Evolutionary conservation across 1,140 invertebrate genomes (phyloP), one percentile per base, ranked within the genome.

Genomic region (Aphis craccivora): DNA sequence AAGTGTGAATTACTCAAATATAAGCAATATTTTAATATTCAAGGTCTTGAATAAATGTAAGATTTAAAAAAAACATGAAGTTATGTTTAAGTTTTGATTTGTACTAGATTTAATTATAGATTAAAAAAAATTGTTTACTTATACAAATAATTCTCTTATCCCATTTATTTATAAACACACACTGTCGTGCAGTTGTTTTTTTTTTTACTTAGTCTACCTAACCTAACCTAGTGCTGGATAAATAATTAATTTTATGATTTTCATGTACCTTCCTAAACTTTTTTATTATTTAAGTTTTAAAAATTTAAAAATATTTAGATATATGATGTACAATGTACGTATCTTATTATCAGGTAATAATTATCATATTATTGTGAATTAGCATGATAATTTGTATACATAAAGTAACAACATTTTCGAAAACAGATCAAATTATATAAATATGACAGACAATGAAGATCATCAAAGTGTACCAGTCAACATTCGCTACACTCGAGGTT

Each of bases 401-500:
- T 89, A 55, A 55, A 89, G 35, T 89, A 40, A 51, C 51, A 89
- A 37, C 20, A 89, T 89, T 89, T 89, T 35, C 37, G n/a, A 45
- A 55, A 45, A 55, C 43, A 93, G 76, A 93, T 93, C 48, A 53
- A 86, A 51, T 53, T 84, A 86, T 51, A 55, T 84, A 53, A 93
- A 0, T 84, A 93, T 93, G 91, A 86, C 91, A 40, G 91, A 93
- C 48, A 83, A 86, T 37, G 91, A 93, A 43, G 91, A 93, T 18
- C 81, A 22, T 55, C 76, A 93, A 53, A 93, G n/a, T 93, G 76
- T 86, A 53, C 91, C 91, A 30, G 81, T 53, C 43, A 93, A 93
- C 48, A 93, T 93, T 45, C 67, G 91, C n/a, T 93, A 93, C 76
- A 53, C 81, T 93, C 84, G 81, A 53, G 91, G 91, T 86, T 93